Evolutionary conservation across 2,113 vertebrate species (phyloP).

Genomic region (Pteronura brasiliensis): DNA sequence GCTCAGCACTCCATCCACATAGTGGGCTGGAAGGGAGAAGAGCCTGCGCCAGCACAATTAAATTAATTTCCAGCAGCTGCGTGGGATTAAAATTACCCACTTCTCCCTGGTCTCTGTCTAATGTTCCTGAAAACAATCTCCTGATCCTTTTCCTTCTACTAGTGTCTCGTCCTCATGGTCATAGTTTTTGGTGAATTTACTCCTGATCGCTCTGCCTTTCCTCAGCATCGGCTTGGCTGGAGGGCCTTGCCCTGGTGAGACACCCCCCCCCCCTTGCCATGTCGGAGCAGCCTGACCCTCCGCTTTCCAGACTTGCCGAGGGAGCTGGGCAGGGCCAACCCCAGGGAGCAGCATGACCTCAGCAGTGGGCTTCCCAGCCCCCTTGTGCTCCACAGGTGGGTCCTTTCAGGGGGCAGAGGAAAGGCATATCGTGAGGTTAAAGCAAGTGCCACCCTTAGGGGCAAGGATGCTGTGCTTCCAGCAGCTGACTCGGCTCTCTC

Average conservation of each 20-base stretch:
- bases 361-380: not conserved
- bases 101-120: slow-evolving; percentile 49
- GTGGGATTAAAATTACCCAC: slow-evolving; percentile 55
- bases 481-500: not conserved
- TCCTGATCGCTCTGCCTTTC: not conserved
- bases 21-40: slow-evolving; percentile 23
- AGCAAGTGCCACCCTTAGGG: not conserved
- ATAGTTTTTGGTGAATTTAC: not conserved
- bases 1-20: not conserved
- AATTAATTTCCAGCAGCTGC: slow-evolving; percentile 70
- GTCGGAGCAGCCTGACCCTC: not conserved
- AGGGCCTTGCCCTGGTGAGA: not conserved
- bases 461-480: not conserved
- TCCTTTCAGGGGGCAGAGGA: not conserved
- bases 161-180: not conserved
- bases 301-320: not conserved
- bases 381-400: not conserved
- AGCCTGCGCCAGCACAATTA: slow-evolving; percentile 39
- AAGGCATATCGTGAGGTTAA: rapidly evolving
- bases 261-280: no score
- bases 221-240: not conserved
- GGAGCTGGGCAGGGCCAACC: no score
- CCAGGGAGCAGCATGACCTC: not conserved
- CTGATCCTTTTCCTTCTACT: not conserved
- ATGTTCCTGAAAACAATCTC: slow-evolving; percentile 63